Percentiles rank a stretch among this genome's conserved stretches.
phyloP scores from a whole-genome alignment of 2,888 invertebrate species.

The Aphidius colemani region DNA sequence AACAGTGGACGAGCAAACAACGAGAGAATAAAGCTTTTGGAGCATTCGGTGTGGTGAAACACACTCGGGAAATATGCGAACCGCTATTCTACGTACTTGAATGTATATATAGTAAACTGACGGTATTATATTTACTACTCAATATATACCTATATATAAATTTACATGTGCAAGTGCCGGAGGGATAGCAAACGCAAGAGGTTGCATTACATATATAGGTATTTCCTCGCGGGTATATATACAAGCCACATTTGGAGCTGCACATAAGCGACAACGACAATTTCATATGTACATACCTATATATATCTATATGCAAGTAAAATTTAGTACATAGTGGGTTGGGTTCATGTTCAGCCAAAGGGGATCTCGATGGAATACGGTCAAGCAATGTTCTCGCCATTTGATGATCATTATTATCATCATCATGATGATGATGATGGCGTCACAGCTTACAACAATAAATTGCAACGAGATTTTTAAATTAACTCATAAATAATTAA shows the following conservation, averaged over 20 bases:
- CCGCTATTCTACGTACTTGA: slow-evolving; percentile 54
- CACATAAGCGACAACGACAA: neutral
- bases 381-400: too few species aligned
- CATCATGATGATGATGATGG: too few species aligned
- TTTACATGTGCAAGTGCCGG: slow-evolving; percentile 1
- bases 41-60: too few species aligned
- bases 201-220: slow-evolving; percentile 17
- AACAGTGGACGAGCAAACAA: too few species aligned
- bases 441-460: too few species aligned
- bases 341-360: slow-evolving; percentile 18
- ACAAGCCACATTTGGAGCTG: slow-evolving; percentile 15
- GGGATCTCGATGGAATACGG: too few species aligned
- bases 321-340: slow-evolving; percentile 18
- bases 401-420: too few species aligned
- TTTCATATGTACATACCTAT: slow-evolving; percentile 14
- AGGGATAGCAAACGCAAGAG: slow-evolving; percentile 5
- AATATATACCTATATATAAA: slow-evolving; percentile 40
- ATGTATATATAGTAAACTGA: slow-evolving; percentile 40
- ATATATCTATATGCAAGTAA: slow-evolving; percentile 13
- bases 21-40: too few species aligned
- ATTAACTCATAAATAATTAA: too few species aligned
- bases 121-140: slow-evolving; percentile 56
- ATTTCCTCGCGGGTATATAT: slow-evolving; percentile 27
- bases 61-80: slow-evolving; percentile 49
- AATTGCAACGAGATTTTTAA: too few species aligned